Evolutionary conservation across 1,140 invertebrate species (phyloP).

Genomic region (Drosophila persimilis): DNA sequence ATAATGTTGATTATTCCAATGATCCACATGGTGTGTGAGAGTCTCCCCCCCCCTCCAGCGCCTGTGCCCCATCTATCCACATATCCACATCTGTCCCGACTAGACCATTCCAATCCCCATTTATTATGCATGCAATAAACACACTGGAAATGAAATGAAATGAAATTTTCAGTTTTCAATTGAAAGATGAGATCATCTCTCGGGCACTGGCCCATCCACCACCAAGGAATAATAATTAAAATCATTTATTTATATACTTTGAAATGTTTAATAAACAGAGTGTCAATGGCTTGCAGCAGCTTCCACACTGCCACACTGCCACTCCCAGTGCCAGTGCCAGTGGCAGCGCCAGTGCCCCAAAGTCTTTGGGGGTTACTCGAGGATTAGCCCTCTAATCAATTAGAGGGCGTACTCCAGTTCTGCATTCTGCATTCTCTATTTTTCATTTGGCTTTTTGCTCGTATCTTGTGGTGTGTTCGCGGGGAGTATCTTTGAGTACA

Average conservation of each 20-base stretch:
- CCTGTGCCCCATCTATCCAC: background rate
- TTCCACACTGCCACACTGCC: constrained; percentile 70
- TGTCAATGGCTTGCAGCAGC: background rate
- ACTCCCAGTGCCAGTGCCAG: background rate
- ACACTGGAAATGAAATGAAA: constrained; percentile 39
- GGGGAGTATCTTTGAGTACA: background rate
- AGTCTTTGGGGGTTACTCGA: constrained; percentile 57
- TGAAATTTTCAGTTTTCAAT: constrained; percentile 67
- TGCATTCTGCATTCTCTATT: constrained; percentile 12
- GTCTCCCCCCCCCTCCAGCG: background rate
- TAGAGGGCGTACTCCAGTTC: constrained; percentile 30
- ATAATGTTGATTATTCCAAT: constrained; percentile 43
- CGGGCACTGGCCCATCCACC: constrained; percentile 20
- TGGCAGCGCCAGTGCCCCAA: constrained; percentile 3
- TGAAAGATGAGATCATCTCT: constrained; percentile 75
- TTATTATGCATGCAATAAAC: constrained; percentile 79
- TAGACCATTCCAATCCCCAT: constrained; percentile 37
- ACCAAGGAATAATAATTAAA: constrained; percentile 75
- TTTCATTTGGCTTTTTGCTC: constrained; percentile 14
- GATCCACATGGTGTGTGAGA: constrained; percentile 16
- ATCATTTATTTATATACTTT: constrained; percentile 70
- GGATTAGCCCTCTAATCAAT: constrained; percentile 67
- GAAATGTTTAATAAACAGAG: no score
- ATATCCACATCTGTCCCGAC: constrained; percentile 30
- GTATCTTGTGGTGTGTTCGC: background rate